phyloP scores from a whole-genome alignment of 2,113 vertebrate genomes.

The Caloenas nicobarica region DNA sequence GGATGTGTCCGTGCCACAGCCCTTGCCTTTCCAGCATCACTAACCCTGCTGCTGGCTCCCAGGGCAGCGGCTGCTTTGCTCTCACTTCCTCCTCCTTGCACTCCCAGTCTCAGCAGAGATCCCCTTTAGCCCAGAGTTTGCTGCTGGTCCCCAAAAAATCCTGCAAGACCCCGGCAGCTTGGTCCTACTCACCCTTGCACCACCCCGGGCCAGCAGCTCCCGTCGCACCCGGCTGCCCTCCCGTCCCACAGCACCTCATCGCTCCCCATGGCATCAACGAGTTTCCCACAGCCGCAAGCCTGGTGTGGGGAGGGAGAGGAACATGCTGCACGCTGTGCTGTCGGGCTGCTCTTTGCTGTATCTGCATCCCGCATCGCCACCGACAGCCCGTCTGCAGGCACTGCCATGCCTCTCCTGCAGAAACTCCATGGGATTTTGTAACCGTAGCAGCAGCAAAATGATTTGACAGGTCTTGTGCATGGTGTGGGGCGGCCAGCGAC shows the following conservation, averaged over 20 bases:
- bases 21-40: neutral
- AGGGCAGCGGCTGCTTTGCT: neutral
- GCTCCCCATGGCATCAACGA: fast-evolving
- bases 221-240: too few relatives aligned
- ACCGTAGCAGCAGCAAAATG: neutral
- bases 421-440: neutral
- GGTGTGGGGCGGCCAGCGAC: neutral
- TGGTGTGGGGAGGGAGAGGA: neutral
- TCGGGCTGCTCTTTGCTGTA: neutral
- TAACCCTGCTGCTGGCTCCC: neutral
- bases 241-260: neutral
- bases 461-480: neutral
- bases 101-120: neutral
- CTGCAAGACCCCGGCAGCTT: neutral
- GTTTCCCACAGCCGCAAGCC: neutral
- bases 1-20: neutral
- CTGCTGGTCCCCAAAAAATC: neutral
- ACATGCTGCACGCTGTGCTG: fast-evolving
- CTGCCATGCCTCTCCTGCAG: neutral
- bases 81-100: neutral
- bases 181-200: neutral
- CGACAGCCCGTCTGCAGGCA: neutral
- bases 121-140: neutral
- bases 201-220: neutral
- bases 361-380: neutral